A percentile compares a stretch with the other conserved stretches of the same genome.
These are phyloP conservation scores for Zoanthus sociatus DNA, from an alignment of 92 coral and sea anemone species.

Conservation along the genomic window DNA sequence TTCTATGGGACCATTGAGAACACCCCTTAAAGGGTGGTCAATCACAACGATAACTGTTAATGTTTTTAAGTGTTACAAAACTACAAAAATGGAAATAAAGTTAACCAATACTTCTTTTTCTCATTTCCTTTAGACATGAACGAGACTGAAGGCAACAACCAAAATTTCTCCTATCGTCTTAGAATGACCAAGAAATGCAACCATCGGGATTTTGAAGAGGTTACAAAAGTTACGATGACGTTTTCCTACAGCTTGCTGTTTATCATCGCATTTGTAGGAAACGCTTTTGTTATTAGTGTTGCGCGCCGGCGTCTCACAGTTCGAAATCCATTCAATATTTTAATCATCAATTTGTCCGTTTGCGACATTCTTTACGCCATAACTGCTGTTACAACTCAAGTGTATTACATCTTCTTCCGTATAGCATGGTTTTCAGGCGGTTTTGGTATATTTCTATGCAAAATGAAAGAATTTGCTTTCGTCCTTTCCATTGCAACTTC, in stretches of 20 bases:
- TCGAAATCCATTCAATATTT: slow-evolving; percentile 33
- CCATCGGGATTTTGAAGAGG: not conserved
- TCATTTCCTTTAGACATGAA: slow-evolving; percentile 1
- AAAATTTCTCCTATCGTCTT: not conserved
- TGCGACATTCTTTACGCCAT: slow-evolving; percentile 31
- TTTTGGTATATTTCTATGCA: slow-evolving; percentile 32
- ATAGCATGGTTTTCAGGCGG: slow-evolving; percentile 28
- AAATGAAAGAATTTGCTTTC: slow-evolving; percentile 22
- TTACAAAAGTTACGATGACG: not conserved
- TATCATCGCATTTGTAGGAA: not conserved
- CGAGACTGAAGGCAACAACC: not conserved
- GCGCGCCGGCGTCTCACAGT: slow-evolving; percentile 34
- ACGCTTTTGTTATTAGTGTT: slow-evolving; percentile 21
- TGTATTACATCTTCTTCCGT: not conserved
- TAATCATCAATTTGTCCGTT: slow-evolving; percentile 34
- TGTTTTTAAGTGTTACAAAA: too few relatives aligned
- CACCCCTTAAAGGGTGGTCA: too few relatives aligned
- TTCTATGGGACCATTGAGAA: too few relatives aligned
- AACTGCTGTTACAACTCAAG: not conserved
- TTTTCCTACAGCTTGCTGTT: slow-evolving; percentile 11
- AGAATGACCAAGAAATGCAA: not conserved
- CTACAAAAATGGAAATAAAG: too few relatives aligned
- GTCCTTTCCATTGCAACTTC: slow-evolving; percentile 9
- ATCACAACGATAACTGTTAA: too few relatives aligned
- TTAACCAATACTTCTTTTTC: not conserved